Percentiles rank a stretch among this genome's conserved stretches.
These are phyloP conservation scores for Lordiphosa collinella DNA, from an alignment of 1,140 invertebrate species.

Conservation along the genomic window DNA sequence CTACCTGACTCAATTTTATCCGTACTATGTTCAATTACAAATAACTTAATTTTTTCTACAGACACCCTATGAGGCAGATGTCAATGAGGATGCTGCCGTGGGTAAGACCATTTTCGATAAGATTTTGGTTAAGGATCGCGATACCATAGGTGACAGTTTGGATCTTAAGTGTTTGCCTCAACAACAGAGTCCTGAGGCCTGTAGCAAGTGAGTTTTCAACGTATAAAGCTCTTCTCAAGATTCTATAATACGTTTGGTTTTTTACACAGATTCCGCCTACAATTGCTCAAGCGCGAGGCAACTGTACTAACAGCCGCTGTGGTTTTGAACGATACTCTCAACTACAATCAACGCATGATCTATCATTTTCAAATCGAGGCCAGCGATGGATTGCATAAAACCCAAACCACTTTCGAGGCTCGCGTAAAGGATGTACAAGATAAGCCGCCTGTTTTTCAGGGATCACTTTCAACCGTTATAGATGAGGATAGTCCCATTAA, in stretches of 20 bases:
- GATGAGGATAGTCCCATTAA: constrained; percentile 91
- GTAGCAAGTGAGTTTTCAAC: constrained; percentile 54
- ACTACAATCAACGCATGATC: constrained; percentile 87
- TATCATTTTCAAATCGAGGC: constrained; percentile 87
- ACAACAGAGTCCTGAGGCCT: constrained; percentile 70
- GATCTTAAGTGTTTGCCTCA: constrained; percentile 85
- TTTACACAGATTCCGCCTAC: constrained; percentile 84
- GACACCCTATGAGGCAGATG: constrained; percentile 89
- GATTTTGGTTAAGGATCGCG: constrained; percentile 88
- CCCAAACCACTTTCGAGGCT: constrained; percentile 86
- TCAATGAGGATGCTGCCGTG: constrained; percentile 87
- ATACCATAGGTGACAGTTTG: constrained; percentile 89
- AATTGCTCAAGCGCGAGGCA: constrained; percentile 83
- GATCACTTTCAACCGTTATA: constrained; percentile 89
- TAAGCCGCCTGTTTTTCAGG: constrained; percentile 89
- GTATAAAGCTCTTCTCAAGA: neutral
- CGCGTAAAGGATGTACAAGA: constrained; percentile 91
- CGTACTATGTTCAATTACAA: no score
- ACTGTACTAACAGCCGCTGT: constrained; percentile 84
- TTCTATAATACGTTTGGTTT: neutral
- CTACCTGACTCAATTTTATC: no score
- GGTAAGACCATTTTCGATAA: constrained; percentile 87
- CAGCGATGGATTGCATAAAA: constrained; percentile 87
- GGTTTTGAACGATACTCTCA: constrained; percentile 84
- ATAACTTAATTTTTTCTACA: constrained; percentile 55